Percentiles rank a stretch among this genome's conserved stretches.
These are phyloP conservation scores for Parapsyche elsis DNA, from an alignment of 1,140 invertebrate species.

Conservation along the genomic window DNA sequence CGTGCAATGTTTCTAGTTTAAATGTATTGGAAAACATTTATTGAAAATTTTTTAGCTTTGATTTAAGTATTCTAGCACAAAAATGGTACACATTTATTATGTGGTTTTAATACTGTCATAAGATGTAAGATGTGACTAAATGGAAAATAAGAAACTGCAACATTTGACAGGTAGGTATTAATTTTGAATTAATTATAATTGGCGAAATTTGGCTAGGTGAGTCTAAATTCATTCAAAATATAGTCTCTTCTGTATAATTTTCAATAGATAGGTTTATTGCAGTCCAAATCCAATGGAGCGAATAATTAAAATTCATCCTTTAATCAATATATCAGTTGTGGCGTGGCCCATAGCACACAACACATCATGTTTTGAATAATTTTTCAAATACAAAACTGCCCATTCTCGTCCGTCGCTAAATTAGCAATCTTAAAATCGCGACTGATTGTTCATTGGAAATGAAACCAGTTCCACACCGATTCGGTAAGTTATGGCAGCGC, in stretches of 20 bases:
- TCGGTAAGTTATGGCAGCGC: not conserved
- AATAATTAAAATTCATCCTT: not conserved
- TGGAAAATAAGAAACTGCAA: not conserved
- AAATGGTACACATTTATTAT: too few relatives aligned
- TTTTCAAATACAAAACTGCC: not conserved
- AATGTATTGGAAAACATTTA: too few relatives aligned
- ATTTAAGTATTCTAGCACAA: too few relatives aligned
- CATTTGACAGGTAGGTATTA: not conserved
- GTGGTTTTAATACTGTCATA: not conserved
- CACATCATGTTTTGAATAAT: not conserved
- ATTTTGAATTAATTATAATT: not conserved
- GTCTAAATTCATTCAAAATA: not conserved
- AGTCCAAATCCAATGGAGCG: not conserved
- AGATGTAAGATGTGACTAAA: not conserved
- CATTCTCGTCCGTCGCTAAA: not conserved
- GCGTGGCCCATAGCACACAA: not conserved
- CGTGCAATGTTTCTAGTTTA: too few relatives aligned
- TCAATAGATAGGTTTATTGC: not conserved
- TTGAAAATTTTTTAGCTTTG: too few relatives aligned
- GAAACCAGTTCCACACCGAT: not conserved
- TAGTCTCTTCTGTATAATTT: not conserved
- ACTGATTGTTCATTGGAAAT: constrained; percentile 3
- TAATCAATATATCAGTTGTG: not conserved
- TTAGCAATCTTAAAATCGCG: constrained; percentile 17
- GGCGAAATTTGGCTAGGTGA: not conserved